Conservation (phyloP, 2,797 vertebrate genomes). For the Caiman crocodilus region DNA sequence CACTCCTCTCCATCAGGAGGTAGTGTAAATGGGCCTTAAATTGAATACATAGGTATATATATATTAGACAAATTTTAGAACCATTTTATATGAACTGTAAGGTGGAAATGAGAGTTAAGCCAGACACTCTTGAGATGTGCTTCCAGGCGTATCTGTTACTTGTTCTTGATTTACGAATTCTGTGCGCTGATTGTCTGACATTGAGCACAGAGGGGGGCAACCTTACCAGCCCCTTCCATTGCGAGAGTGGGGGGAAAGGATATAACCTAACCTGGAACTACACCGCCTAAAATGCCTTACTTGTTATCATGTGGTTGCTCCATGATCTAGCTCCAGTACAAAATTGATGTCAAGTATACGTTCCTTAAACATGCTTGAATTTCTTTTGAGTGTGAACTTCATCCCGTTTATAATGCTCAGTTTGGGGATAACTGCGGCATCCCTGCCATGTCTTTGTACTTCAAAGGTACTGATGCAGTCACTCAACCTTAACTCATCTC, state of each 20-base stretch:
- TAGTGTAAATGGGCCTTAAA: background rate
- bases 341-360: background rate
- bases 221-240: too few relatives aligned
- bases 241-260: too few relatives aligned
- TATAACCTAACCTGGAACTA: background rate
- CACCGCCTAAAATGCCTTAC: background rate
- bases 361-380: background rate
- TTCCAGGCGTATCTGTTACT: too few relatives aligned
- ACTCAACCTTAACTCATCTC: background rate
- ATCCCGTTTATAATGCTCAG: background rate
- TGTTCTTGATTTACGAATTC: too few relatives aligned
- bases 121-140: too few relatives aligned
- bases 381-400: background rate
- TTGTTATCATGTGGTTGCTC: background rate
- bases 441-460: background rate
- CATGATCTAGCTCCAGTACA: background rate
- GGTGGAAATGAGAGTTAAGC: too few relatives aligned
- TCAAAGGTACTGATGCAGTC: background rate
- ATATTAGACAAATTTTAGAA: too few relatives aligned
- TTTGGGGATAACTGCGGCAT: background rate
- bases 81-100: too few relatives aligned
- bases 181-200: too few relatives aligned
- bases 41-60: background rate
- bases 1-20: background rate
- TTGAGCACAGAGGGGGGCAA: too few relatives aligned